phyloP scores from a whole-genome alignment of 1,140 invertebrate species.

The Sipha flava region DNA sequence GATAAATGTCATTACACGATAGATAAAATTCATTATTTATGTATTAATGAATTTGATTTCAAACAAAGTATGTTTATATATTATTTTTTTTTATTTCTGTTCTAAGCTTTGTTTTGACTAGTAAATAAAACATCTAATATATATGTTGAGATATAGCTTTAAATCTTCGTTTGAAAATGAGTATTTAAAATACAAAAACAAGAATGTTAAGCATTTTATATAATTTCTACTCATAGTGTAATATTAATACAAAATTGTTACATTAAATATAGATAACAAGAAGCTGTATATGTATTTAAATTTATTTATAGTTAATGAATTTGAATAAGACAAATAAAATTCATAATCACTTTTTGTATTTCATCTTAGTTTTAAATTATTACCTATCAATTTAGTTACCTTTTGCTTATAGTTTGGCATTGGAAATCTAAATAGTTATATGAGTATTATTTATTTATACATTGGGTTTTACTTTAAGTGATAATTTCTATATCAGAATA shows the following conservation, averaged over 20 bases:
- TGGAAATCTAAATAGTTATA: not conserved
- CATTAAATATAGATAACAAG: conserved; percentile 12
- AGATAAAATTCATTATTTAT: conserved; percentile 27
- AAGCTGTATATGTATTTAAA: conserved; percentile 14
- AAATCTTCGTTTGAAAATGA: conserved; percentile 9
- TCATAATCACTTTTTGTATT: conserved; percentile 21
- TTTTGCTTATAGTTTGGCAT: not conserved
- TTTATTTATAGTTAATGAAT: conserved; percentile 15
- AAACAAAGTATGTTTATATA: conserved; percentile 26
- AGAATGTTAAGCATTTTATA: not conserved
- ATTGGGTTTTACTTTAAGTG: not conserved
- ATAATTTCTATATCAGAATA: not conserved
- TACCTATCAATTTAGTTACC: conserved; percentile 19
- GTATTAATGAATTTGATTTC: conserved; percentile 19
- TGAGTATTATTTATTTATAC: not conserved
- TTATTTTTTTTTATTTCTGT: conserved; percentile 21
- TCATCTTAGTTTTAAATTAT: conserved; percentile 16
- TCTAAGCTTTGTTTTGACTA: conserved; percentile 20
- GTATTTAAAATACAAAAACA: conserved; percentile 14
- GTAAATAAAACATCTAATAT: conserved; percentile 26
- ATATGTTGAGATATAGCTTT: conserved; percentile 19
- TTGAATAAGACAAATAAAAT: conserved; percentile 27
- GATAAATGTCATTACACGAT: conserved; percentile 12
- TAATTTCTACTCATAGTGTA: not conserved
- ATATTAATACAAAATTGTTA: conserved; percentile 7